Base-by-base conservation (phyloP, 2,888 invertebrate genomes). In the Andrena flavipes region DNA sequence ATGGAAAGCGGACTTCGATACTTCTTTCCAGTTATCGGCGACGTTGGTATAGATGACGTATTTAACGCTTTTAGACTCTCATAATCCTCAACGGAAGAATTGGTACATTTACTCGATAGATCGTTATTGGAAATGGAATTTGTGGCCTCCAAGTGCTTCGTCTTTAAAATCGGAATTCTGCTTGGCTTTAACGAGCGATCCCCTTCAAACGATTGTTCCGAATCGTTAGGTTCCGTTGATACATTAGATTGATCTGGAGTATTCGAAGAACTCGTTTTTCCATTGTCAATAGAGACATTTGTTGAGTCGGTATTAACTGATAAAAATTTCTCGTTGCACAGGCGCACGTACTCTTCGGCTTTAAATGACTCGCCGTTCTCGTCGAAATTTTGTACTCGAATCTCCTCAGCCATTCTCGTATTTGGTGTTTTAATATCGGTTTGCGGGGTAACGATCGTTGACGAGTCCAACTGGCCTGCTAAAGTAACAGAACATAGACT, bases 1-100 rank as follows among this genome's bases (percentile, higher is more conserved):
- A 86, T 86, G 23, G 89, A 91, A 81, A 92, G 76, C 33, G 92
- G 92, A 70, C 91, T 91, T n/a, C 92, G 90, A 82, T 93, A 92
- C 71, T 92, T 93, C 77, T 92, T 92, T 4, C 93, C 92, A 8
- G 92, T 93, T 3, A 93, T 82, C 16, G 93, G 93, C 2, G 93
- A 93, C 7, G 91, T 91, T 10, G 92, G 92, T 72, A 91, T 90
- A 35, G 88, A 83, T n/a, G 89, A 85, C 3, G 85, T 67, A 51
- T 87, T 88, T 35, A 82, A 80, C 51, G 79, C 35, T 76, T 85
- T 85, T 20, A 68, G 48, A n/a, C 79, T 51, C 2, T 90, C 91
- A 51, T 84, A 83, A 59, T 91, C 91, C n/a, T 91, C 91, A 7
- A 35, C 71, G 8, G 87, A 84, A 10, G 84, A 75, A 71, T 88